Evolutionary conservation across 1,140 invertebrate genomes (phyloP).

Genomic region (Papilio helenus): DNA sequence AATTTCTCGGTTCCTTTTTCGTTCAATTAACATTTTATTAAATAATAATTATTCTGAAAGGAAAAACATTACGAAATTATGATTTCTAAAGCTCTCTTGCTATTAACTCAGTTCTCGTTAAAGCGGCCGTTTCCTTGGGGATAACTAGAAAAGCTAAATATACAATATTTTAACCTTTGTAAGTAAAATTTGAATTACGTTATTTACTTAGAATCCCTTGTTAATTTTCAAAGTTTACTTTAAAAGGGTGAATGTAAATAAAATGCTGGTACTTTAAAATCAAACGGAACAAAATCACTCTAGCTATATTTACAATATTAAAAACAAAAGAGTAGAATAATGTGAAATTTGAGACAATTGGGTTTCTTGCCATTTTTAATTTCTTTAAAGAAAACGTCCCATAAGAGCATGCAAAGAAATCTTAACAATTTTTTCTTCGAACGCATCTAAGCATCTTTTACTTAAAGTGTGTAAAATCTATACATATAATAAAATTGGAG

Average conservation of each 20-base stretch:
- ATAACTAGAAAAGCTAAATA: constrained; percentile 14
- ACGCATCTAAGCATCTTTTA: no score
- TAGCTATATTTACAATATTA: no score
- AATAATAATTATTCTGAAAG: background rate
- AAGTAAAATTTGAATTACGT: constrained; percentile 1
- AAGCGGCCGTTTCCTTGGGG: constrained; percentile 2
- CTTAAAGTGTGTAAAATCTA: no score
- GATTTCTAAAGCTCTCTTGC: background rate
- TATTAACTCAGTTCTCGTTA: constrained; percentile 2
- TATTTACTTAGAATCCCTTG: background rate
- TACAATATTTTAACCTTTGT: constrained; percentile 24
- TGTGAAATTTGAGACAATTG: no score
- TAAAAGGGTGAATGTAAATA: background rate
- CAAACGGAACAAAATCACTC: background rate
- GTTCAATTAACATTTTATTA: background rate
- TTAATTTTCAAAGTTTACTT: background rate
- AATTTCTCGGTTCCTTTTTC: background rate
- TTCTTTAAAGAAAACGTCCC: no score
- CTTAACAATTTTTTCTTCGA: no score
- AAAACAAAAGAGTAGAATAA: background rate
- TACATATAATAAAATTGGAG: no score
- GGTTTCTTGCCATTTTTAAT: no score
- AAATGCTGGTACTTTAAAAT: background rate
- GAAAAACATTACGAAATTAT: background rate
- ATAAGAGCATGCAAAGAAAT: no score